Percentiles rank a stretch among this genome's conserved stretches.
These are phyloP conservation scores for Synanthedon formicaeformis DNA, from an alignment of 2,888 invertebrate genomes.

Conservation along the genomic window DNA sequence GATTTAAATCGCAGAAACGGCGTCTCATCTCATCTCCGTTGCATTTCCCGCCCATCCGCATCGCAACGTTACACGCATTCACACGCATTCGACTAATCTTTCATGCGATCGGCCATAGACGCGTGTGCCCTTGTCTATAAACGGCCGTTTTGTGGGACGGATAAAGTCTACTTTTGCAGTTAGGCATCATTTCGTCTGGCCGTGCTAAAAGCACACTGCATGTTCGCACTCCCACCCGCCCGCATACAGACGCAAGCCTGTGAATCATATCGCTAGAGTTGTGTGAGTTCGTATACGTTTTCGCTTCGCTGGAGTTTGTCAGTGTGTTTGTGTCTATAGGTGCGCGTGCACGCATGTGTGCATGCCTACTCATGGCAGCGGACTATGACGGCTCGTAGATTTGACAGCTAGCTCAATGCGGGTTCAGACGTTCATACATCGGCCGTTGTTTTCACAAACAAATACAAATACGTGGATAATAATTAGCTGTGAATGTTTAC, in stretches of 20 bases:
- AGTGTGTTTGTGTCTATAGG: conserved; percentile 61
- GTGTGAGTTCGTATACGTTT: conserved; percentile 52
- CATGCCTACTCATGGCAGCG: conserved; percentile 66
- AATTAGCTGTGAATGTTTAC: conserved; percentile 10
- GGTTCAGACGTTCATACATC: conserved; percentile 68
- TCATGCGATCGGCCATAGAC: conserved; percentile 61
- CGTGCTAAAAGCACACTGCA: conserved; percentile 66
- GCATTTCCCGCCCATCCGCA: conserved; percentile 58
- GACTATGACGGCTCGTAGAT: conserved; percentile 72
- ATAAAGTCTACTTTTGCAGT: conserved; percentile 53
- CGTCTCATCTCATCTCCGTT: conserved; percentile 28
- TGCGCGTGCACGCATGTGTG: conserved; percentile 59
- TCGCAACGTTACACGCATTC: conserved; percentile 55
- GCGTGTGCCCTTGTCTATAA: conserved; percentile 38
- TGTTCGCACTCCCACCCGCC: conserved; percentile 69
- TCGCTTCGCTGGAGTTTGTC: conserved; percentile 59
- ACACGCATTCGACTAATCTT: conserved; percentile 66
- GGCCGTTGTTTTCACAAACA: conserved; percentile 60
- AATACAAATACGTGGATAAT: conserved; percentile 17
- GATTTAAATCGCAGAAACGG: conserved; percentile 33
- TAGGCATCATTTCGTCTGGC: conserved; percentile 66
- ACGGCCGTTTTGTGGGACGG: conserved; percentile 62
- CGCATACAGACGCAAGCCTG: conserved; percentile 53
- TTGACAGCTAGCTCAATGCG: conserved; percentile 73
- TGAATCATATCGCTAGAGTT: conserved; percentile 47